A percentile compares a stretch with the other conserved stretches of the same genome.
These are phyloP conservation scores for Agraylea sexmaculata DNA, from an alignment of 1,140 invertebrate genomes.

Conservation along the genomic window DNA sequence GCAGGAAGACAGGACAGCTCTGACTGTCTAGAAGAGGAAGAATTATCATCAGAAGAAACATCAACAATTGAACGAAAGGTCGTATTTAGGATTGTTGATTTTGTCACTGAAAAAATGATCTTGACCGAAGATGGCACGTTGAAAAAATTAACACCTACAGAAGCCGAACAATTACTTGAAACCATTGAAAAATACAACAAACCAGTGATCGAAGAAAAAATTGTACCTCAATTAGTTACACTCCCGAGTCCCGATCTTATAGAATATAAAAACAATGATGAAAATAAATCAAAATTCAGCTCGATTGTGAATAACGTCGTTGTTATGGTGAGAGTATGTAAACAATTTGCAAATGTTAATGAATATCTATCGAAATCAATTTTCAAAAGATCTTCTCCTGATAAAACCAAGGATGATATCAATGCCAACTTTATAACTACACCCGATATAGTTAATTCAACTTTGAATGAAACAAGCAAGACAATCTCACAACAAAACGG, in stretches of 20 bases:
- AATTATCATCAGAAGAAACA: slow-evolving; percentile 31
- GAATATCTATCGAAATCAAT: slow-evolving; percentile 21
- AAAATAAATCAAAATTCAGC: slow-evolving; percentile 11
- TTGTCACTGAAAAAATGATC: slow-evolving; percentile 42
- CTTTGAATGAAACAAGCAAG: slow-evolving; percentile 25
- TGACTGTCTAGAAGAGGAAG: slow-evolving; percentile 33
- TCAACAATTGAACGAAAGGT: slow-evolving; percentile 35
- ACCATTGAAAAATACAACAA: slow-evolving; percentile 15
- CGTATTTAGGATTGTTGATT: slow-evolving; percentile 39
- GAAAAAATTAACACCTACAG: slow-evolving; percentile 33
- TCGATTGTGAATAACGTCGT: slow-evolving; percentile 24
- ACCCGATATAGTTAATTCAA: slow-evolving; percentile 38
- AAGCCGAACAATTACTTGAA: slow-evolving; percentile 12
- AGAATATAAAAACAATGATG: slow-evolving; percentile 11
- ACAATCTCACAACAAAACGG: too few relatives aligned
- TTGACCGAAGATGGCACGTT: slow-evolving; percentile 37
- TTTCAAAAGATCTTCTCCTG: slow-evolving; percentile 6
- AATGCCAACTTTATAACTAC: slow-evolving; percentile 23
- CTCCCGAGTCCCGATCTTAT: slow-evolving; percentile 14
- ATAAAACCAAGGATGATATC: slow-evolving; percentile 12
- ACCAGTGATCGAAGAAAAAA: too few relatives aligned
- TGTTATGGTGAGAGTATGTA: slow-evolving; percentile 29
- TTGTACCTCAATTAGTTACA: too few relatives aligned
- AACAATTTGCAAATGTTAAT: slow-evolving; percentile 23
- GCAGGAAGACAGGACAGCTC: slow-evolving; percentile 18